These are phyloP conservation scores for Probosciger aterrimus DNA, from an alignment of 2,113 vertebrate species.

Conservation along the genomic window DNA sequence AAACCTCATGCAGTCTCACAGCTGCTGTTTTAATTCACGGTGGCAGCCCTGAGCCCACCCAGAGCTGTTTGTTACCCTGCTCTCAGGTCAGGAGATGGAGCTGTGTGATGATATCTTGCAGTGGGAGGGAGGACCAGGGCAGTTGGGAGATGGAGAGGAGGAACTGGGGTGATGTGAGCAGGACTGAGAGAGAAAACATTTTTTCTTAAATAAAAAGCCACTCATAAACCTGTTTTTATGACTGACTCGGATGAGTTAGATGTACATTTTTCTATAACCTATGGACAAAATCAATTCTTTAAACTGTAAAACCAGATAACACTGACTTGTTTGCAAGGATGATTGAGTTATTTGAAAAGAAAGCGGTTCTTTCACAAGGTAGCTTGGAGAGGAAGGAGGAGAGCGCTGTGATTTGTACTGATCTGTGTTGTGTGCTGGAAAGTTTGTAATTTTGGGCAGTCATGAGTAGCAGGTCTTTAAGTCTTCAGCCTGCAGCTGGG, in stretches of 20 bases:
- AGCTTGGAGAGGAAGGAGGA: neutral
- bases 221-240: neutral
- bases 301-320: neutral
- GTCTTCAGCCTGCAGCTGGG: neutral
- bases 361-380: neutral
- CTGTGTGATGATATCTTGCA: neutral
- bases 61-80: rapidly evolving
- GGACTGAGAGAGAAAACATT: neutral
- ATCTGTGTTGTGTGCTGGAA: neutral
- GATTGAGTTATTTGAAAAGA: neutral
- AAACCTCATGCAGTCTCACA: neutral
- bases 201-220: neutral
- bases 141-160: neutral
- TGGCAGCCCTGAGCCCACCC: neutral
- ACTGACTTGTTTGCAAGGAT: neutral
- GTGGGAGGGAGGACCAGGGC: neutral
- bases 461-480: neutral
- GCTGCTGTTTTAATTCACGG: neutral
- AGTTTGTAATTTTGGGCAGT: neutral
- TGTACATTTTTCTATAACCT: neutral
- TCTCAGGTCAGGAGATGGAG: neutral
- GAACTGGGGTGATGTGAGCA: neutral
- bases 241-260: neutral
- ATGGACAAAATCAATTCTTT: neutral
- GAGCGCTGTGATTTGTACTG: rapidly evolving